Evolutionary conservation across 2,888 invertebrate genomes (phyloP).

Genomic region (Scaptomyza caliginosa): DNA sequence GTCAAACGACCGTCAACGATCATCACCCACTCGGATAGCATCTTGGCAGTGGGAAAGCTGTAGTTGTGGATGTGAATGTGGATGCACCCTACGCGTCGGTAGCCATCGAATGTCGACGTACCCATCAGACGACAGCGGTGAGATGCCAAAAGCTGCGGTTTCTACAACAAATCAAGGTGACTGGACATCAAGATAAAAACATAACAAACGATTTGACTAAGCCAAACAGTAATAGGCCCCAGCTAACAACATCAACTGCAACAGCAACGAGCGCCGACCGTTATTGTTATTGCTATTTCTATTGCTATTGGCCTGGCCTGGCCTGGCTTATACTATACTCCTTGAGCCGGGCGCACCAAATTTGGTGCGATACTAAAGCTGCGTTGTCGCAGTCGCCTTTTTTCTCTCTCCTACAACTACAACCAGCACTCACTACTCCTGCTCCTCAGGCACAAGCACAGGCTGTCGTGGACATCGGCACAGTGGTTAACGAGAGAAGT

Average conservation of each 20-base stretch:
- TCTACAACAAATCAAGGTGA: constrained; percentile 83
- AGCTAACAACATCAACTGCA: constrained; percentile 38
- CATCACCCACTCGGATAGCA: constrained; percentile 37
- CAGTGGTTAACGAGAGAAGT: constrained; percentile 38
- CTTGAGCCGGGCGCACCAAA: constrained; percentile 66
- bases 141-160: constrained; percentile 82
- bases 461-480: constrained; percentile 53
- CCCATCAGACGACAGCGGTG: constrained; percentile 39
- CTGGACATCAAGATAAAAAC: constrained; percentile 83
- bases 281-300: constrained; percentile 74
- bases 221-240: constrained; percentile 75
- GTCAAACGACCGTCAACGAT: constrained; percentile 37
- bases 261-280: constrained; percentile 47
- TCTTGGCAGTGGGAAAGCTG: constrained; percentile 58
- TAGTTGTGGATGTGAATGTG: constrained; percentile 10
- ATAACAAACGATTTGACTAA: constrained; percentile 83
- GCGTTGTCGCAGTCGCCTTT: constrained; percentile 64
- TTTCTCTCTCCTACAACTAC: constrained; percentile 16
- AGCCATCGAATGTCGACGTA: constrained; percentile 13
- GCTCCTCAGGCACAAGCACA: constrained; percentile 20
- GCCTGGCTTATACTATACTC: constrained; percentile 49
- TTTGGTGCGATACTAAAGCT: constrained; percentile 76
- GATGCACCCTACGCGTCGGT: constrained; percentile 70
- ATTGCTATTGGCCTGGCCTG: constrained; percentile 66
- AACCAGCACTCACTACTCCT: too few relatives aligned